These are phyloP conservation scores for Allophyes oxyacanthae DNA, from an alignment of 2,888 invertebrate genomes.

Conservation along the genomic window DNA sequence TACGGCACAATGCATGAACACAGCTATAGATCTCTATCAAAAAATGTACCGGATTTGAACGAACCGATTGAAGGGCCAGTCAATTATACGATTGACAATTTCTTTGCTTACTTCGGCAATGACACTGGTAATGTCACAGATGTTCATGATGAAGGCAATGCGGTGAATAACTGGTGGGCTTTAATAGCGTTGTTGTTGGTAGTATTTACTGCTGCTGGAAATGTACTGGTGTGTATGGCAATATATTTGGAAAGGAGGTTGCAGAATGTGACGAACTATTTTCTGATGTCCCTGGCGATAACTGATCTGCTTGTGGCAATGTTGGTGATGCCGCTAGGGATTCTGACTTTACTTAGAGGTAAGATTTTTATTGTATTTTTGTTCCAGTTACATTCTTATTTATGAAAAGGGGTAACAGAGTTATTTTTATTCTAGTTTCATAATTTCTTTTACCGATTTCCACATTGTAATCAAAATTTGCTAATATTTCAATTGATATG, in stretches of 20 bases:
- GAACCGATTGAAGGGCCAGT: conserved; percentile 41
- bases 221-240: conserved; percentile 97
- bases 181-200: conserved; percentile 93
- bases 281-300: conserved; percentile 98
- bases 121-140: conserved; percentile 63
- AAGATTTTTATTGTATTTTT: conserved; percentile 71
- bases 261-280: conserved; percentile 99
- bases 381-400: too few species aligned
- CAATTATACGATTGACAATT: conserved; percentile 51
- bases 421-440: too few species aligned
- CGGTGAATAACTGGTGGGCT: conserved; percentile 94
- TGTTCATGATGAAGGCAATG: conserved; percentile 52
- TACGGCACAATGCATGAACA: conserved; percentile 79
- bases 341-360: conserved; percentile 94
- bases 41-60: conserved; percentile 48
- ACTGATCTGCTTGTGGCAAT: conserved; percentile 98
- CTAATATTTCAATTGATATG: too few species aligned
- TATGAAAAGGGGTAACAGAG: too few species aligned
- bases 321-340: conserved; percentile 98
- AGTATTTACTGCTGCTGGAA: conserved; percentile 96
- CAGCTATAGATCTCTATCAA: conserved; percentile 56
- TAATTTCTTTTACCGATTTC: too few species aligned
- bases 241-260: conserved; percentile 97
- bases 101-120: conserved; percentile 54
- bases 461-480: too few species aligned